phyloP scores from a whole-genome alignment of 2,797 vertebrate genomes.

The Pseudochirops corinnae region DNA sequence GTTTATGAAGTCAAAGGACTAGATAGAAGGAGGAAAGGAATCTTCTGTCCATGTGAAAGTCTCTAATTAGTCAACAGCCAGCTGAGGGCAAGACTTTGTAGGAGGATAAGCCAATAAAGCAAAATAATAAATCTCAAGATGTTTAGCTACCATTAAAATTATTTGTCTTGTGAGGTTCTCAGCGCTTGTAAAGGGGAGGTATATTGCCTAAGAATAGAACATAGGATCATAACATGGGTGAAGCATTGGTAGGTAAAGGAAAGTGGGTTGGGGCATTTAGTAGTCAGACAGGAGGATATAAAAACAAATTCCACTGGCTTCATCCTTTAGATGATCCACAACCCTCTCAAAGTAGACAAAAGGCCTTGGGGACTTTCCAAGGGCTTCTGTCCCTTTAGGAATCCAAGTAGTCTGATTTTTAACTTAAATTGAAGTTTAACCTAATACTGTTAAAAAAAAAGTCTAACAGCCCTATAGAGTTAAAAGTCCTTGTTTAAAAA shows the following conservation, averaged over 20 bases:
- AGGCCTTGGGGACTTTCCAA: background rate
- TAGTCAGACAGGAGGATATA: background rate
- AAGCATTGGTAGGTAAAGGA: background rate
- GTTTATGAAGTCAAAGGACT: background rate
- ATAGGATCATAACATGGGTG: background rate
- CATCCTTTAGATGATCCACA: background rate
- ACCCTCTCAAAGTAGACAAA: background rate
- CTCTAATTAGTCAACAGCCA: background rate
- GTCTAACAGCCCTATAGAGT: slow-evolving; percentile 66
- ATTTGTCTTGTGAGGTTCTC: background rate
- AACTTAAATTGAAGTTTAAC: slow-evolving; percentile 16
- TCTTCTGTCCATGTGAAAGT: background rate
- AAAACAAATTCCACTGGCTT: background rate
- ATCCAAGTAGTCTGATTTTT: slow-evolving; percentile 39
- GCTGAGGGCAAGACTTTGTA: background rate
- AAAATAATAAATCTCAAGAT: background rate
- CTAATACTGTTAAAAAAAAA: slow-evolving; percentile 54
- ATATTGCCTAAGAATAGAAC: background rate
- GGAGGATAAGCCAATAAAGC: background rate
- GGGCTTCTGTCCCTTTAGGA: slow-evolving; percentile 12
- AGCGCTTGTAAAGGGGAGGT: background rate
- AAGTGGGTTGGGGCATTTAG: background rate
- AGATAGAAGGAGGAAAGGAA: background rate
- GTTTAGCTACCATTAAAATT: background rate
- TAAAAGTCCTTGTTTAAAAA: slow-evolving; percentile 75